A percentile compares a stretch with the other conserved stretches of the same genome.
Evolutionary conservation across 2,797 vertebrate genomes (phyloP).

Genomic region (Sphenopsis melanotis): DNA sequence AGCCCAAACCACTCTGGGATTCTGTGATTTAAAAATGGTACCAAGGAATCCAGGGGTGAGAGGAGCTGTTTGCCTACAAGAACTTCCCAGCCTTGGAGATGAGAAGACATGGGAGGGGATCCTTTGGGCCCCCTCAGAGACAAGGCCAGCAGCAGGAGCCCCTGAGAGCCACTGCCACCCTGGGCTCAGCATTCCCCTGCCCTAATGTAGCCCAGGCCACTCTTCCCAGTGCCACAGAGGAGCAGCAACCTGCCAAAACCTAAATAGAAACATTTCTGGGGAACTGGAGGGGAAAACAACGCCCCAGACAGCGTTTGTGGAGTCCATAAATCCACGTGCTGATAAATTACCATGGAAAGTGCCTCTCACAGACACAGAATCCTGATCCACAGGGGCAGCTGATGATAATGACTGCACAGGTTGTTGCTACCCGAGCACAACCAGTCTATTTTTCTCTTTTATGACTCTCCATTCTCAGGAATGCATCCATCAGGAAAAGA

Average conservation of each 20-base stretch:
- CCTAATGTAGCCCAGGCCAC: background rate
- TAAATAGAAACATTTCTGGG: slow-evolving; percentile 54
- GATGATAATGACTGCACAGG: slow-evolving; percentile 52
- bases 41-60: background rate
- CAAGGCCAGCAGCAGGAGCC: background rate
- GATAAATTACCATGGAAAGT: slow-evolving; percentile 25
- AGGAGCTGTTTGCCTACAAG: background rate
- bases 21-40: background rate
- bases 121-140: background rate
- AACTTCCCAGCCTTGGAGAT: background rate
- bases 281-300: slow-evolving; percentile 52
- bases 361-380: background rate
- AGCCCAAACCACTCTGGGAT: background rate
- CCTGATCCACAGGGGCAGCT: slow-evolving; percentile 8
- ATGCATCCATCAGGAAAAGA: slow-evolving; percentile 30
- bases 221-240: background rate
- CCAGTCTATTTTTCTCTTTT: slow-evolving; percentile 64
- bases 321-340: slow-evolving; percentile 41
- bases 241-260: slow-evolving; percentile 55
- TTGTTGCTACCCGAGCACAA: slow-evolving; percentile 3
- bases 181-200: background rate
- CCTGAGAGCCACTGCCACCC: background rate
- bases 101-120: background rate
- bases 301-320: background rate
- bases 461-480: slow-evolving; percentile 40